Evolutionary conservation across 2,113 vertebrate genomes (phyloP), one percentile per base, ranked within the genome.

Genomic region (Thoracochromis brauschi): DNA sequence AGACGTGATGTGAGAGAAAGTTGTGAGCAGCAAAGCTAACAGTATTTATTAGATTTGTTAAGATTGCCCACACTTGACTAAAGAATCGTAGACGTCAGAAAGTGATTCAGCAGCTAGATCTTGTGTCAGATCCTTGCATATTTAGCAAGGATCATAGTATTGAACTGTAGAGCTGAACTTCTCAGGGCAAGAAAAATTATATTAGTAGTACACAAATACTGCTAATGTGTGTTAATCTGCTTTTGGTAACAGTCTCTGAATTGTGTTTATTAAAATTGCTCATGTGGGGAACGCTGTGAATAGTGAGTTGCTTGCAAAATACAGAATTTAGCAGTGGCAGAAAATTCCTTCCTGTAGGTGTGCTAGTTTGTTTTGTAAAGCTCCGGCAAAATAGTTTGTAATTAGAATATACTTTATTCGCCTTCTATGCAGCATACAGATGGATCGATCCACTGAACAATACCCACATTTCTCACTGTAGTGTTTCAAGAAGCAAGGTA

Each of bases 121-220:
- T 51, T 60, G 29, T 78, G 21, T 80, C 87, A 40, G 83, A 85
- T 71, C 82, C 42, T 35, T 87, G 87, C 75, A 85, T 83, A 81
- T 91, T 93, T 88, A 87, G 71, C 19, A 16, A 49, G 80, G 89
- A 91, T 92, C 57, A 87, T 87, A 89, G 88, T 86, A 90, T 80
- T 38, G 38, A 65, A 65, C 60, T 65, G 60, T 38, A 38, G 60
- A 38, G 33, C 60, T 65, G 10, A 38, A 38, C 33, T 65, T 38
- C 60, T 65, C 60, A 83, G 85, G 85, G 49, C 60, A 29, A 58
- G 68, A 79, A 79, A 57, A 85, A 81, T 81, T 53, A 91, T 86
- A 68, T 68, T 68, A 54, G 53, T 75, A 19, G 84, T 85, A 87
- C 82, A 47, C 35, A 53, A 87, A 78, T 45, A 87, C 42, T 5